Percentiles rank a stretch among this genome's conserved stretches.
phyloP scores from a whole-genome alignment of 2,888 invertebrate species.

The Synergus japonicus region DNA sequence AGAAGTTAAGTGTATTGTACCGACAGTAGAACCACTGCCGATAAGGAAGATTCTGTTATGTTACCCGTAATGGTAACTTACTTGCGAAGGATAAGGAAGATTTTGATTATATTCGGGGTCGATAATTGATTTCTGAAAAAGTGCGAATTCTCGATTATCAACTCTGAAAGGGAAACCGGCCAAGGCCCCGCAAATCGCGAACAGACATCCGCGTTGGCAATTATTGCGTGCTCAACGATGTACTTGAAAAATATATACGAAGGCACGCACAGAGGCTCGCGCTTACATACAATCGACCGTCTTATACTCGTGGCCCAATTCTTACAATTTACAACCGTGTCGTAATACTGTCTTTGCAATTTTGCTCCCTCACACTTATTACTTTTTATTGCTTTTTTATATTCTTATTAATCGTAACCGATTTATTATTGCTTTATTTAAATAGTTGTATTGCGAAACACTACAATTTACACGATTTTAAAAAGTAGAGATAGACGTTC shows the following conservation, averaged over 20 bases:
- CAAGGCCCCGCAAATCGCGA: conserved; percentile 74
- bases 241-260: conserved; percentile 59
- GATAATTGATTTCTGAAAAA: conserved; percentile 51
- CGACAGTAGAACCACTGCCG: not conserved
- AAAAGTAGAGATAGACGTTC: no score
- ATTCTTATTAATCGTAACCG: conserved; percentile 3
- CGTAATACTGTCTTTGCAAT: conserved; percentile 66
- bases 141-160: conserved; percentile 42
- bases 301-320: conserved; percentile 71
- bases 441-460: not conserved
- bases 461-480: no score
- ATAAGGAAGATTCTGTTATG: not conserved
- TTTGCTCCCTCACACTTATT: conserved; percentile 51
- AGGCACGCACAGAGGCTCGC: conserved; percentile 33
- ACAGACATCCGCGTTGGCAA: conserved; percentile 76
- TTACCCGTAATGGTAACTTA: not conserved
- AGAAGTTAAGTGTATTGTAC: not conserved
- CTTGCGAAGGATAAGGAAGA: not conserved
- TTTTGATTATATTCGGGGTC: conserved; percentile 41
- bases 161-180: conserved; percentile 73
- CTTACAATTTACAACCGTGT: conserved; percentile 73
- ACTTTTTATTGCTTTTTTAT: conserved; percentile 43
- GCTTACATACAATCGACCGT: conserved; percentile 50
- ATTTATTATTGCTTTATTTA: not conserved
- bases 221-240: conserved; percentile 71